These are phyloP conservation scores for Tupiocoris notatus DNA, from an alignment of 2,888 invertebrate genomes.

Conservation along the genomic window DNA sequence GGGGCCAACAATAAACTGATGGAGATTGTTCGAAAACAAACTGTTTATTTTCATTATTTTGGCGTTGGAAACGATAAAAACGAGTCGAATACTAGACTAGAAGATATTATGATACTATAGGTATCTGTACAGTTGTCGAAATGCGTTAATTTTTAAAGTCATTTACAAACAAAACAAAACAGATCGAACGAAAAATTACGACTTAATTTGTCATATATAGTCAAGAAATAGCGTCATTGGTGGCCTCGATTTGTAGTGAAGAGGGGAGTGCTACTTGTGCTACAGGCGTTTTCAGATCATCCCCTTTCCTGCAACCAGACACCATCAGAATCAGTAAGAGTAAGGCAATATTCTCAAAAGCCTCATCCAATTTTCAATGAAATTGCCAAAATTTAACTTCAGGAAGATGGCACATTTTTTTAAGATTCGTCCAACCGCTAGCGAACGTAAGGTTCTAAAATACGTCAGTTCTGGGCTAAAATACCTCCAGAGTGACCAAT, in stretches of 20 bases:
- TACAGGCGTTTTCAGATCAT: slow-evolving; percentile 45
- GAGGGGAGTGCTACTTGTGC: slow-evolving; percentile 43
- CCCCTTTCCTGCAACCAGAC: slow-evolving; percentile 46
- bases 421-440: too few relatives aligned
- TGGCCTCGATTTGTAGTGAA: slow-evolving; percentile 44
- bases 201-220: slow-evolving; percentile 20
- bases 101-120: not conserved
- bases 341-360: too few relatives aligned
- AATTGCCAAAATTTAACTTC: too few relatives aligned
- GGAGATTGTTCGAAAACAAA: not conserved
- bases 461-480: too few relatives aligned
- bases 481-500: too few relatives aligned
- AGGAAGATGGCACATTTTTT: too few relatives aligned
- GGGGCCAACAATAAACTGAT: slow-evolving; percentile 26
- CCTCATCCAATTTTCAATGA: too few relatives aligned
- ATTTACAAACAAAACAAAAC: slow-evolving; percentile 11
- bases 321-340: slow-evolving; percentile 31
- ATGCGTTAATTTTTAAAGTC: not conserved
- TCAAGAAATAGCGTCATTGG: slow-evolving; percentile 47
- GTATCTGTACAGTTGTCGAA: not conserved
- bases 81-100: not conserved
- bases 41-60: not conserved
- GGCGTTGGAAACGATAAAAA: not conserved
- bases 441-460: too few relatives aligned
- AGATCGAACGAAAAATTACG: not conserved